Base-by-base conservation (phyloP, 2,113 vertebrate species). In the Catharus bicknelli region DNA sequence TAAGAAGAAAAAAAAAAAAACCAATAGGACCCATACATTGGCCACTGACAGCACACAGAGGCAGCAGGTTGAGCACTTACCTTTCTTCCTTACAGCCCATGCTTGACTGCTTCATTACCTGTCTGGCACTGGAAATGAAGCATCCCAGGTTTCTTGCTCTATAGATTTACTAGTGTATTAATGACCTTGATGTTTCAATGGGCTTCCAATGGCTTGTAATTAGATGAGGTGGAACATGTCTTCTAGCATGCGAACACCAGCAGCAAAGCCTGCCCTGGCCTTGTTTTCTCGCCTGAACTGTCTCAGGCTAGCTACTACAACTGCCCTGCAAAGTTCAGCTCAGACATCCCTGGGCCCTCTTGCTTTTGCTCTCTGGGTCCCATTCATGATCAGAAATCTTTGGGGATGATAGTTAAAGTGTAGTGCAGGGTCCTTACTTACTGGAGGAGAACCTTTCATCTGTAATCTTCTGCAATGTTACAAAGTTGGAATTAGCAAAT, bases 1-100 rank as follows among this genome's bases (percentile, higher is more conserved):
- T 34, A 82, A 64, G 14, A 17, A 69, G 2, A 0, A 18, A 26
- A 51, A 16, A 29, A 29, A 15, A 14, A 0, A 38, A 38, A 38
- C 38, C 32, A 43, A 6, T 25, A 45, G 16, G 20, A 81, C 26
- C 3, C 29, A 14, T 73, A 43, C 76, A 19, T 11, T 85, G 16
- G 40, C 25, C 13, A 38, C 23, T 20, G 25, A 5, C 20, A 58
- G 16, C 2, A 5, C 8, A 23, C 2, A 43, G n/a, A 47, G 15
- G 42, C n/a, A 88, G 29, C 14, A 51, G 23, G 11, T 30, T 70
- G 63, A 78, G 32, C 72, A 74, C 12, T 61, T 61, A 11, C 23
- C 43, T 93, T 17, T 36, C n/a, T 53, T 43, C 53, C 27, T 78
- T n/a, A n/a, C 4, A 18, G 34, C 32, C 0, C 0, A 0, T 77